Evolutionary conservation across 2,888 invertebrate species (phyloP).

Genomic region (Stenchaetothrips biformis): DNA sequence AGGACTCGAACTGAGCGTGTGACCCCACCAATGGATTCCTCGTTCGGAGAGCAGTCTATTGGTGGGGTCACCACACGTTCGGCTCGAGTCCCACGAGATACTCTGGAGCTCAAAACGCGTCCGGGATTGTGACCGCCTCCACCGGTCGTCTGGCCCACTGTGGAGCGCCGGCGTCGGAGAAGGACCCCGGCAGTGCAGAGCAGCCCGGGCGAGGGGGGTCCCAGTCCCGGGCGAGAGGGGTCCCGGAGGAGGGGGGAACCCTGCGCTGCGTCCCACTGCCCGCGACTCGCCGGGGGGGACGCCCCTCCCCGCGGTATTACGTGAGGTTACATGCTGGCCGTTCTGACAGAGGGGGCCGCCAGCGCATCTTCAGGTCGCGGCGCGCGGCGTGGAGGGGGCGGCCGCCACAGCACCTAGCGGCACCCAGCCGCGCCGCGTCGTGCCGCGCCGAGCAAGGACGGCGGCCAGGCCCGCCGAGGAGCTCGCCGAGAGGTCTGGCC

Average conservation of each 20-base stretch:
- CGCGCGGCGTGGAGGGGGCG: background rate
- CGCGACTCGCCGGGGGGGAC: background rate
- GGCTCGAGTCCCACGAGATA: too few relatives aligned
- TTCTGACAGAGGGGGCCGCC: background rate
- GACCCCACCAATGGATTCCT: too few relatives aligned
- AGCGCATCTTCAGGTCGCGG: constrained; percentile 4
- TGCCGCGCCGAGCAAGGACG: background rate
- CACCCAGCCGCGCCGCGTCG: background rate
- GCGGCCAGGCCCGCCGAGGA: background rate
- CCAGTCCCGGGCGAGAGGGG: background rate
- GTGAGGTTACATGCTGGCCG: constrained; percentile 11
- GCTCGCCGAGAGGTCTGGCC: background rate
- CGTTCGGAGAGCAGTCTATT: too few relatives aligned
- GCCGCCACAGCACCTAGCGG: background rate
- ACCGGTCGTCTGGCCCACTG: too few relatives aligned
- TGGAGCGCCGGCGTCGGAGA: too few relatives aligned
- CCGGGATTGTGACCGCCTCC: too few relatives aligned
- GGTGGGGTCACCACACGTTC: too few relatives aligned
- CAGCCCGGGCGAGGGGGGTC: background rate
- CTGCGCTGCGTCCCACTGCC: background rate
- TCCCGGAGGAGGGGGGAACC: background rate
- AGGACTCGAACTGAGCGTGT: too few relatives aligned
- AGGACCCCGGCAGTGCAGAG: too few relatives aligned
- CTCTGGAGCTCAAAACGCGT: too few relatives aligned
- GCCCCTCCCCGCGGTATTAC: constrained; percentile 3